Conservation (phyloP, 2,797 vertebrate genomes). For the Tangara arthus region DNA sequence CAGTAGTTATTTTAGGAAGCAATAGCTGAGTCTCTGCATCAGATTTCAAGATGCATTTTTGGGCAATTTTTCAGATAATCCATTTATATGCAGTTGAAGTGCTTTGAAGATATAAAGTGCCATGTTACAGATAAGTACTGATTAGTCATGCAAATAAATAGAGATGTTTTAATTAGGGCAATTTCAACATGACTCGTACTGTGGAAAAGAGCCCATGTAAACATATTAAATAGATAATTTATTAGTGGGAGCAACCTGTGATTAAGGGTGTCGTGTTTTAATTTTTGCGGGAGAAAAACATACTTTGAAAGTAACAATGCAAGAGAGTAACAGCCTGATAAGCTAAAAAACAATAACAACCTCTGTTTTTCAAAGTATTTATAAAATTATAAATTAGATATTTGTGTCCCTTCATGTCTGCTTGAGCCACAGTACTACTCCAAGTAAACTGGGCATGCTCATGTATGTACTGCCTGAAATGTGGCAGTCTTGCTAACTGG, state of each 20-base stretch:
- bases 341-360: background rate
- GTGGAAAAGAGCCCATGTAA: background rate
- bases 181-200: background rate
- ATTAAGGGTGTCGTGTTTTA: background rate
- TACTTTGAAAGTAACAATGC: background rate
- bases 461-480: background rate
- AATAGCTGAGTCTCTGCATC: background rate
- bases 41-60: background rate
- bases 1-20: background rate
- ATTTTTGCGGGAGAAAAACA: background rate
- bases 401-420: background rate
- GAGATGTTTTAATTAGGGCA: slow-evolving; percentile 28
- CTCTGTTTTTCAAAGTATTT: background rate
- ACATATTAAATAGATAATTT: background rate
- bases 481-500: background rate
- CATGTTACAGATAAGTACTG: background rate
- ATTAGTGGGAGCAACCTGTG: background rate
- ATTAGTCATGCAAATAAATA: slow-evolving; percentile 45
- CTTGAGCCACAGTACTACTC: background rate
- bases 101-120: slow-evolving; percentile 31
- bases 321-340: background rate
- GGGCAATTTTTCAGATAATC: background rate
- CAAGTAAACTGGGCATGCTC: background rate
- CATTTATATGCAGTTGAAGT: background rate
- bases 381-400: background rate